phyloP scores from a whole-genome alignment of 2,113 vertebrate genomes.

The Brienomyrus brachyistius region DNA sequence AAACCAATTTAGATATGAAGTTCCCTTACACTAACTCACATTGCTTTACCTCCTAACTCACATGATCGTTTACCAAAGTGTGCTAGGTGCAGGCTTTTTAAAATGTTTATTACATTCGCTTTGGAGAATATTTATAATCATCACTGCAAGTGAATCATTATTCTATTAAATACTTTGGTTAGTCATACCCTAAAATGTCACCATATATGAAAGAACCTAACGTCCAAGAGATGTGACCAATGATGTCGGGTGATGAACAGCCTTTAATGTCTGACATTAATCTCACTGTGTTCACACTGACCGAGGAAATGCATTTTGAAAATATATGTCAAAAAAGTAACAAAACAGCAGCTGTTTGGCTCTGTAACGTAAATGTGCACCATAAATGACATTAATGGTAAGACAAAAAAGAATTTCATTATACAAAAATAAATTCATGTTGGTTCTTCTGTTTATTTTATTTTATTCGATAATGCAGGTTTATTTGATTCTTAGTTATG shows the following conservation, averaged over 20 bases:
- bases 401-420: not conserved
- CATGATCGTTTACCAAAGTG: not conserved
- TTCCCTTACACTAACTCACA: not conserved
- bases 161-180: not conserved
- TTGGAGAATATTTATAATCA: not conserved
- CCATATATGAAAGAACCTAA: not conserved
- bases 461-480: not conserved
- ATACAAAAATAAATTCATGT: not conserved
- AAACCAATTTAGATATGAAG: not conserved
- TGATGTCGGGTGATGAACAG: not conserved
- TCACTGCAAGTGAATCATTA: not conserved
- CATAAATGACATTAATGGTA: not conserved
- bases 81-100: not conserved
- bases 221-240: not conserved
- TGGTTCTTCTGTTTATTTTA: not conserved
- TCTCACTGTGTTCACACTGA: not conserved
- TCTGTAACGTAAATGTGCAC: not conserved
- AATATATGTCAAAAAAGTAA: not conserved
- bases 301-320: not conserved
- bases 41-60: not conserved
- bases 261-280: not conserved
- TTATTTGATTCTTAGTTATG: not conserved
- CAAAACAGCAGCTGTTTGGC: not conserved
- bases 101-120: not conserved
- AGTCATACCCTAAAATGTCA: not conserved